Percentiles rank a stretch among this genome's conserved stretches.
These are phyloP conservation scores for Apamea crenata DNA, from an alignment of 2,888 invertebrate species.

Conservation along the genomic window DNA sequence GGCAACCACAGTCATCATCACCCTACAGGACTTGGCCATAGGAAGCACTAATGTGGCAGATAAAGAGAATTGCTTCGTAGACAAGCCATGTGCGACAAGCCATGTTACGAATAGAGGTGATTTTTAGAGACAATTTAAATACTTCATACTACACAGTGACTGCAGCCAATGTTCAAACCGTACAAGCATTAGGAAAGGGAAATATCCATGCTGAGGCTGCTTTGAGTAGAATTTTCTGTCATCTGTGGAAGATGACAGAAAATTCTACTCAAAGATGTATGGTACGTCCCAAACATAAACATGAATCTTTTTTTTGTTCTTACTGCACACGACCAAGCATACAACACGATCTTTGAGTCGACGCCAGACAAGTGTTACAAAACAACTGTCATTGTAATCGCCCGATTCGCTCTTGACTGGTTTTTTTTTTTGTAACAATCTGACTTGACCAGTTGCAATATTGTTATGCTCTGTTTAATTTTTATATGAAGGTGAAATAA, in stretches of 20 bases:
- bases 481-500: conserved; percentile 8
- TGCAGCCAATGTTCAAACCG: not conserved
- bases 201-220: not conserved
- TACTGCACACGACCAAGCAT: not conserved
- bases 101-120: not conserved
- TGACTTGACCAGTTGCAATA: not conserved
- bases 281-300: not conserved
- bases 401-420: too few relatives aligned
- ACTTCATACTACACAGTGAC: not conserved
- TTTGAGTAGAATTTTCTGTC: too few relatives aligned
- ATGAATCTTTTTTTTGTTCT: not conserved
- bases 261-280: not conserved
- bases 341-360: not conserved
- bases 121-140: not conserved
- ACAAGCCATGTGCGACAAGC: not conserved
- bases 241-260: not conserved
- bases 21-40: not conserved
- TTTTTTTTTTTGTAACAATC: too few relatives aligned
- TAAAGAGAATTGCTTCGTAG: not conserved
- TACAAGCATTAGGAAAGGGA: not conserved
- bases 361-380: not conserved
- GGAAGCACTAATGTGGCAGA: not conserved
- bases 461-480: not conserved
- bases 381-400: too few relatives aligned
- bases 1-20: not conserved